phyloP scores from a whole-genome alignment of 2,113 vertebrate species.

The Dipodomys ordii region DNA sequence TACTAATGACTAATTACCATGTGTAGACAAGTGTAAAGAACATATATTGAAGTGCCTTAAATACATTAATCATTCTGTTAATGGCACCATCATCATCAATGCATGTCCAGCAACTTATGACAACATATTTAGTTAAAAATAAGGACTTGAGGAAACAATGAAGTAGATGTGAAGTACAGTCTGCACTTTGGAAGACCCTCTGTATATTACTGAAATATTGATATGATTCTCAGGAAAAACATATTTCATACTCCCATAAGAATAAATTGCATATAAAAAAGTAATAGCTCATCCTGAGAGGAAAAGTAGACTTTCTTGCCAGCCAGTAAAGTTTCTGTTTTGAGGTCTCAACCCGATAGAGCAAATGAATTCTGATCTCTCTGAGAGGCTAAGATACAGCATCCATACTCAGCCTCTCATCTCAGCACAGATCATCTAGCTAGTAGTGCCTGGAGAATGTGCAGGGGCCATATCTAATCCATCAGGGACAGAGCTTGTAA shows the following conservation, averaged over 20 bases:
- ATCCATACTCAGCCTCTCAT: not conserved
- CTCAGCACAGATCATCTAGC: not conserved
- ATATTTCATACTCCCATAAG: not conserved
- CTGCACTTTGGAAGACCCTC: not conserved
- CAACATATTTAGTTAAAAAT: constrained; percentile 42
- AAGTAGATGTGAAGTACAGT: not conserved
- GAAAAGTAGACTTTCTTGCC: constrained; percentile 29
- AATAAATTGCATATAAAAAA: constrained; percentile 26
- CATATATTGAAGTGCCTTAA: not conserved
- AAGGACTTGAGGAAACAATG: constrained; percentile 12
- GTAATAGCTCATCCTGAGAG: not conserved
- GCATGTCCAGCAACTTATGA: constrained; percentile 10
- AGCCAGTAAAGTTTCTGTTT: not conserved
- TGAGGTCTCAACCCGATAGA: not conserved
- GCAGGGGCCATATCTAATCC: not conserved
- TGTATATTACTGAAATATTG: not conserved
- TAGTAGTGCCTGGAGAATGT: not conserved
- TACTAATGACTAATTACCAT: not conserved
- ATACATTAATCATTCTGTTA: constrained; percentile 6
- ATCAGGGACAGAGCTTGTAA: constrained; percentile 40
- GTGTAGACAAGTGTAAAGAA: not conserved
- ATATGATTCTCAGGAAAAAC: constrained; percentile 33
- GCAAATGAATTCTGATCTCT: constrained; percentile 55
- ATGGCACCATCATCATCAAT: constrained; percentile 22
- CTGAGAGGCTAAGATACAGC: not conserved